phyloP scores from a whole-genome alignment of 2,888 invertebrate genomes.

The Drosophila antonietae region DNA sequence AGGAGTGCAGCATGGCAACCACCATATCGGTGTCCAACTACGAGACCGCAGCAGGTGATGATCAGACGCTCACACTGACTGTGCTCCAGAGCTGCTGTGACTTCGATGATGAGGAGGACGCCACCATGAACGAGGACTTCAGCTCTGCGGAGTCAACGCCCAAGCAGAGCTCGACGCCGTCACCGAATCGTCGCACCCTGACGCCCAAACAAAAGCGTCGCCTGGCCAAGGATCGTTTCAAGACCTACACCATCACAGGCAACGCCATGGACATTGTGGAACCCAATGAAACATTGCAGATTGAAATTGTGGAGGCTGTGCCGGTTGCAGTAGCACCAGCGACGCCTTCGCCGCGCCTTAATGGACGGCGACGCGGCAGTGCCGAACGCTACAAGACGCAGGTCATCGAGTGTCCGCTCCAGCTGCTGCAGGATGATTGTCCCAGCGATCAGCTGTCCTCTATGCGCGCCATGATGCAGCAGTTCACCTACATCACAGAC shows the following conservation, averaged over 20 bases:
- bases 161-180: constrained; percentile 85
- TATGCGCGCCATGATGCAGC: constrained; percentile 80
- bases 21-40: constrained; percentile 84
- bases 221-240: constrained; percentile 91
- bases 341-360: constrained; percentile 49
- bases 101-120: constrained; percentile 82
- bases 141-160: constrained; percentile 92
- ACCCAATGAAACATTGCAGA: constrained; percentile 81
- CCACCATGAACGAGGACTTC: constrained; percentile 86
- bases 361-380: constrained; percentile 69
- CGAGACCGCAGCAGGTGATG: constrained; percentile 86
- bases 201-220: constrained; percentile 92
- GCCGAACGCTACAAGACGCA: constrained; percentile 91
- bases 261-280: constrained; percentile 44
- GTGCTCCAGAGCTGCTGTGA: constrained; percentile 86
- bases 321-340: neutral
- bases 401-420: constrained; percentile 85
- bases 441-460: constrained; percentile 76
- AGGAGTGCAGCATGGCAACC: constrained; percentile 82
- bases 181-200: constrained; percentile 82
- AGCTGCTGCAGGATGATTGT: constrained; percentile 53
- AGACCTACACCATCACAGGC: constrained; percentile 91
- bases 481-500: constrained; percentile 81
- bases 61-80: constrained; percentile 85
- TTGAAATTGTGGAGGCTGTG: constrained; percentile 85